A percentile compares a stretch with the other conserved stretches of the same genome.
Evolutionary conservation across 2,113 vertebrate genomes (phyloP).

Genomic region (human): GRCh38 chr6:135041501-135042000

Average conservation of each 20-base stretch:
- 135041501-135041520: not conserved
- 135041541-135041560: not conserved
- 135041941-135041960: not conserved
- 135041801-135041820: constrained; percentile 2
- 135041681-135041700: not conserved
- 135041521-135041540: not conserved
- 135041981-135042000: constrained; percentile 81
- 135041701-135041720: constrained; percentile 1
- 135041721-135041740: constrained; percentile 21
- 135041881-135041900: not conserved
- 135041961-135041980: constrained; percentile 25
- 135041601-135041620: not conserved
- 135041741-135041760: constrained; percentile 8
- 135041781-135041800: not conserved
- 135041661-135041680: not conserved
- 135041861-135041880: not conserved
- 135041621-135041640: not conserved
- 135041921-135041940: not conserved
- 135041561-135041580: not conserved
- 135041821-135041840: not conserved
- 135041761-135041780: not conserved
- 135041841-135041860: constrained; percentile 13
- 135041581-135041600: not conserved
- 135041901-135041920: not conserved
- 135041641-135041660: not conserved